Evolutionary conservation across 2,797 vertebrate species (phyloP), one percentile per base, ranked within the genome.

Genomic region (Ataeniobius toweri): DNA sequence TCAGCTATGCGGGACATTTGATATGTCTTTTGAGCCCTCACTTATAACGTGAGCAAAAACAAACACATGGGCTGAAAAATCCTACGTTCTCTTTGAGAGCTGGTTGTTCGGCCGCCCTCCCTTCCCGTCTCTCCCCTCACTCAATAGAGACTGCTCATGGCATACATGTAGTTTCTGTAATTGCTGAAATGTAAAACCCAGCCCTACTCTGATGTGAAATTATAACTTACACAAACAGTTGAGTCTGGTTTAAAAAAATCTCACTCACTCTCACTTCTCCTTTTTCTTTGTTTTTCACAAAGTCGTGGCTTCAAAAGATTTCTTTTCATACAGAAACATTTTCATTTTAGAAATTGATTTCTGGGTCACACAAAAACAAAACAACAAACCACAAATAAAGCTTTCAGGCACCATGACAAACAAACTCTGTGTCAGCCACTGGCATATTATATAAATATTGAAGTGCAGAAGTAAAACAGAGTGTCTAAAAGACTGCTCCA

Each of bases 41-140:
- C 91, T 94, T 94, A 94, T 91, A 95, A 96, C 88, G 85, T 90
- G 93, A 94, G 93, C 92, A 94, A 95, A 95, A 95, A 95, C 93
- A 95, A 96, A 95, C 95, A 95, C 91, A 92, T 85, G 85, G 89
- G 89, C 87, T 93, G 91, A 94, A 93, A 94, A 93, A 93, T 94
- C 91, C 87, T 91, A 79, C 88, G 93, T 93, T 94, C 91, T 92
- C 85, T 94, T 87, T 84, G 83, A 91, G 91, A 85, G 81, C 88
- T 83, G 36, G 76, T 77, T 75, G 78, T 82, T 77, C 88, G 67
- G 80, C 86, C 84, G 50, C 90, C 89, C 82, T 50, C 90, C 89
- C 85, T 83, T 83, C 76, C 83, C 87, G 44, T 70, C 87, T 89
- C 88, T 83, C 88, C 89, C 85, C 88, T 93, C 90, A 92, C 90